Percentiles rank a stretch among this genome's conserved stretches.
phyloP scores from a whole-genome alignment of 2,797 vertebrate species.

The Psittacula echo region DNA sequence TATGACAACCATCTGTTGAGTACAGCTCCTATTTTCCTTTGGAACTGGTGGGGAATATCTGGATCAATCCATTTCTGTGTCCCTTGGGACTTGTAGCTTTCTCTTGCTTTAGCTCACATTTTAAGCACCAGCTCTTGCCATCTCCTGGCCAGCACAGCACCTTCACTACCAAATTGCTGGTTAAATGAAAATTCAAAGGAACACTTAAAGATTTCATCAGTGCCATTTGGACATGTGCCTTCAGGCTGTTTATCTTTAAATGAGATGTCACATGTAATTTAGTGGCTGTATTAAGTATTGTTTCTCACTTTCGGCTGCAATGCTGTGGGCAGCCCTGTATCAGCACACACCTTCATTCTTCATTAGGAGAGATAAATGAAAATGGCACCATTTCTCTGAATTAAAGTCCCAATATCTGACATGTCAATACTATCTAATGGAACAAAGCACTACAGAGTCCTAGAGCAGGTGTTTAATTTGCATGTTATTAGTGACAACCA shows the following conservation, averaged over 20 bases:
- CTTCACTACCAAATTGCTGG: background rate
- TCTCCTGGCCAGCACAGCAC: background rate
- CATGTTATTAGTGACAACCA: slow-evolving; percentile 61
- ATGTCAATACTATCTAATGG: slow-evolving; percentile 47
- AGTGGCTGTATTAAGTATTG: slow-evolving; percentile 50
- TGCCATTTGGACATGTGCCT: slow-evolving; percentile 50
- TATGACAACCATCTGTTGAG: background rate
- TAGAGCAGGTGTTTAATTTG: slow-evolving; percentile 70
- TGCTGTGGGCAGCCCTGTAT: slow-evolving; percentile 42
- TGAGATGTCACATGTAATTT: slow-evolving; percentile 65
- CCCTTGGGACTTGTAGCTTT: background rate
- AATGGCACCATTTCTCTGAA: slow-evolving; percentile 66
- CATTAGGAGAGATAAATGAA: slow-evolving; percentile 52
- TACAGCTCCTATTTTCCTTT: background rate
- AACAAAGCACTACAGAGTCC: slow-evolving; percentile 57
- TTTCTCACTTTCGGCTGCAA: slow-evolving; percentile 33
- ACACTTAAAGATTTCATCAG: slow-evolving; percentile 54
- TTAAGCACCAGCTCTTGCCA: background rate
- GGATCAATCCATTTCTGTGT: fast-evolving
- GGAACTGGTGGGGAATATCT: background rate
- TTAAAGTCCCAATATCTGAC: slow-evolving; percentile 65
- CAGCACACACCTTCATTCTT: slow-evolving; percentile 51
- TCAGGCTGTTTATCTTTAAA: slow-evolving; percentile 59
- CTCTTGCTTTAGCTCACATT: background rate
- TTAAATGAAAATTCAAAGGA: slow-evolving; percentile 50